Conservation (phyloP, 2,888 invertebrate species). For the Ectemnius lituratus region DNA sequence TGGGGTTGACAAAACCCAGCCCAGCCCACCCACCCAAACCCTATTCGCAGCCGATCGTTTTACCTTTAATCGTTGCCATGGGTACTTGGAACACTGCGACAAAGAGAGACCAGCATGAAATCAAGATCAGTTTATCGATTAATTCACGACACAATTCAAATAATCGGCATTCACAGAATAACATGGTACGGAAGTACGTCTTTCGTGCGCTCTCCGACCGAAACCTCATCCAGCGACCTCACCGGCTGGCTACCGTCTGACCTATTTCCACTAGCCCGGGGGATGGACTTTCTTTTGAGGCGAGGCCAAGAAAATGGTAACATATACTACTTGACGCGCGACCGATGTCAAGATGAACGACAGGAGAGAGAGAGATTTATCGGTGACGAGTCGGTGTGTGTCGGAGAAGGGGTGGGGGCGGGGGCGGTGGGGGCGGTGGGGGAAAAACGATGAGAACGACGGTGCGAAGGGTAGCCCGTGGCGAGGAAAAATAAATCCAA, state of each 20-base stretch:
- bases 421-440: too few relatives aligned
- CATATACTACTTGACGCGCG: too few relatives aligned
- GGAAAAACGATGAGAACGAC: too few relatives aligned
- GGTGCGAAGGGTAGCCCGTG: conserved; percentile 34
- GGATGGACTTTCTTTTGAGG: too few relatives aligned
- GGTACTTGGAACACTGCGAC: conserved; percentile 60
- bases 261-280: too few relatives aligned
- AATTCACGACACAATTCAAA: conserved; percentile 52
- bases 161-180: neutral
- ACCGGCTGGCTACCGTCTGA: too few relatives aligned
- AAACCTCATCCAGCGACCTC: too few relatives aligned
- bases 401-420: too few relatives aligned
- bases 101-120: conserved; percentile 64
- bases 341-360: too few relatives aligned
- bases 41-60: conserved; percentile 58
- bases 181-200: too few relatives aligned
- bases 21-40: conserved; percentile 6
- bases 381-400: neutral
- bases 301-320: too few relatives aligned
- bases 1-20: conserved; percentile 29
- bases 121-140: conserved; percentile 58
- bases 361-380: conserved; percentile 1
- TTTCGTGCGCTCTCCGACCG: too few relatives aligned
- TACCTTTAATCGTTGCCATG: conserved; percentile 62
- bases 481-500: conserved; percentile 72